Evolutionary conservation across 2,113 vertebrate species (phyloP).

Genomic region (Ciconia maguari): DNA sequence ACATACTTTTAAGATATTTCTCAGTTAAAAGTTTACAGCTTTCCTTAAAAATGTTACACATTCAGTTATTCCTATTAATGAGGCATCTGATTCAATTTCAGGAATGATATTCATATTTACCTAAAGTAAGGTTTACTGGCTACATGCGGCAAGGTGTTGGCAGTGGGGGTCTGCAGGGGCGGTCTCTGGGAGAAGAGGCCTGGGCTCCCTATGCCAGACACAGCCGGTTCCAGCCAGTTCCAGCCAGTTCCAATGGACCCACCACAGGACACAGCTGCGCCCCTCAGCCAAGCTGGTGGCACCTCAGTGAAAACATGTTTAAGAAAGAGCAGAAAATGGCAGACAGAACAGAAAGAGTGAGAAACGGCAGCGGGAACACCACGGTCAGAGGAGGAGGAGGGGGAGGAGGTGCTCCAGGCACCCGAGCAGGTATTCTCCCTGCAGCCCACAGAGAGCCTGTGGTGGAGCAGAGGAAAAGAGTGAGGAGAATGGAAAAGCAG

Average conservation of each 20-base stretch:
- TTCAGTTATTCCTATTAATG: background rate
- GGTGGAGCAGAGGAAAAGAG: background rate
- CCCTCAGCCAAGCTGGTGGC: background rate
- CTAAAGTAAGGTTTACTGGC: background rate
- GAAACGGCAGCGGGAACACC: background rate
- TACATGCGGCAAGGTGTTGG: fast-evolving
- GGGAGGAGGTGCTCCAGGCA: fast-evolving
- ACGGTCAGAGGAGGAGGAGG: background rate
- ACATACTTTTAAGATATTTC: background rate
- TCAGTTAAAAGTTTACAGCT: background rate
- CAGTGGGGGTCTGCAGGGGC: background rate
- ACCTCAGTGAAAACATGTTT: background rate
- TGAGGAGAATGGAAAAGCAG: background rate
- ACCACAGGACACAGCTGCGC: fast-evolving
- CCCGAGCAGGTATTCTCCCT: background rate
- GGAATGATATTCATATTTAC: background rate
- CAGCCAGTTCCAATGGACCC: fast-evolving
- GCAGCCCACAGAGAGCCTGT: background rate
- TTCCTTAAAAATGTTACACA: background rate
- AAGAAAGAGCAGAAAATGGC: background rate
- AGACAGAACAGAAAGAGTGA: background rate
- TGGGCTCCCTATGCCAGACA: fast-evolving
- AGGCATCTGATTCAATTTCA: background rate
- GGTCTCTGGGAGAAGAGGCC: fast-evolving
- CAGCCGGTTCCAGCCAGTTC: background rate